A percentile compares a stretch with the other conserved stretches of the same genome.
Evolutionary conservation across 2,113 vertebrate genomes (phyloP).

Genomic region (Clarias macrocephalus): DNA sequence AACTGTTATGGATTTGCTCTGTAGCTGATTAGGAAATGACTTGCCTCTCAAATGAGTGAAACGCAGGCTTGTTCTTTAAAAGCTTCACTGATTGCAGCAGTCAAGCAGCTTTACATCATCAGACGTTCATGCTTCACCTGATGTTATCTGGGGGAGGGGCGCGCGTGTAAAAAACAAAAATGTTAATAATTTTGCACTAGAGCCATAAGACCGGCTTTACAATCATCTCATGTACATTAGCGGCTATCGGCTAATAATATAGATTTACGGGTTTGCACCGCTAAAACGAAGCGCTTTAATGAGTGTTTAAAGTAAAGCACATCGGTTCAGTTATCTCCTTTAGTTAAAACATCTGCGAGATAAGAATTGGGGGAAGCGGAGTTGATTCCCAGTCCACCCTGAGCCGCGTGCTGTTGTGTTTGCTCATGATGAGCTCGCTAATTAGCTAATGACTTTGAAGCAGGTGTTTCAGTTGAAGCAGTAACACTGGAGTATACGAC

Average conservation of each 20-base stretch:
- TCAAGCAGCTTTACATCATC: neutral
- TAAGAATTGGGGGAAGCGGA: neutral
- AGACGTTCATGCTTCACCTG: neutral
- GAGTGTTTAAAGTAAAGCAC: neutral
- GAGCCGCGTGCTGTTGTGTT: neutral
- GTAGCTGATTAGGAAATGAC: neutral
- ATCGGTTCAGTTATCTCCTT: neutral
- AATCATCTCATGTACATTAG: neutral
- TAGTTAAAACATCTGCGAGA: neutral
- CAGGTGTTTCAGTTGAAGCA: slow-evolving; percentile 6
- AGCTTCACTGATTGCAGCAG: neutral
- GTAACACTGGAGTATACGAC: neutral
- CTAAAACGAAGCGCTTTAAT: neutral
- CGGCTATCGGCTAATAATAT: neutral
- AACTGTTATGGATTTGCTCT: neutral
- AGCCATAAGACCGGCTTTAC: neutral
- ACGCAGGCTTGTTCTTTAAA: slow-evolving; percentile 4
- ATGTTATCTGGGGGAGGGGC: neutral
- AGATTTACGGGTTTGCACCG: neutral
- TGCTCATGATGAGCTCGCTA: slow-evolving; percentile 29
- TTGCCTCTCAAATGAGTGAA: neutral
- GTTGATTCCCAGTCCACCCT: neutral
- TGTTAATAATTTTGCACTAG: slow-evolving; percentile 1
- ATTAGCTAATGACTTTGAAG: slow-evolving; percentile 30
- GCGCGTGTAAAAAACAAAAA: neutral